phyloP scores from a whole-genome alignment of 2,113 vertebrate species.

The Sakesphorus luctuosus region DNA sequence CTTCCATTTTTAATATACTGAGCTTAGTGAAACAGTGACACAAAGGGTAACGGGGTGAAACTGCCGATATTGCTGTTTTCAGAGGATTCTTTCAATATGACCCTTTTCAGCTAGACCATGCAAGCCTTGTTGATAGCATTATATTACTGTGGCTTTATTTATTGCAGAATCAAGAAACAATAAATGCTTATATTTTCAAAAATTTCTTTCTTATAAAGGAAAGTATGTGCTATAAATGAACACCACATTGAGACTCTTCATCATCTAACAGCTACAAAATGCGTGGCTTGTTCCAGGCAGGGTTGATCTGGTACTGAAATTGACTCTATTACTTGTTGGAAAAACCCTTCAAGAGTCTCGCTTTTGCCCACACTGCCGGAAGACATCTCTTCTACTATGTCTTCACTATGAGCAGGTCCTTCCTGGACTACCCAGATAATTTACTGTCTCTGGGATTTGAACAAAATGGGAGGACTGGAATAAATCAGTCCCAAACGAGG shows the following conservation, averaged over 20 bases:
- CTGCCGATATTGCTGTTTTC: background rate
- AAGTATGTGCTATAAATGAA: background rate
- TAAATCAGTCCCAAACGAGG: background rate
- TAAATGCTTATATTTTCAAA: background rate
- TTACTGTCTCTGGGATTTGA: background rate
- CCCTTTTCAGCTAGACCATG: background rate
- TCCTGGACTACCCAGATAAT: background rate
- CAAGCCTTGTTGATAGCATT: background rate
- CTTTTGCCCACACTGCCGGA: background rate
- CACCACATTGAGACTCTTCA: background rate
- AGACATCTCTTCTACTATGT: background rate
- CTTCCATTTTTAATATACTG: constrained; percentile 17
- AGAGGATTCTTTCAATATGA: background rate
- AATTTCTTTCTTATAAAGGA: background rate
- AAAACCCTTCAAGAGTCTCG: background rate
- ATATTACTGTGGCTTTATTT: background rate
- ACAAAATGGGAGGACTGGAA: background rate
- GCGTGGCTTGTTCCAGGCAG: background rate
- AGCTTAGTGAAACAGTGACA: background rate
- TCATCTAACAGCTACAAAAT: background rate
- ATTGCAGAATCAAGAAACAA: background rate
- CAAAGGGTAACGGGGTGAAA: constrained; percentile 20
- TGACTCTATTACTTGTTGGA: background rate
- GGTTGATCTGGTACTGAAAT: background rate
- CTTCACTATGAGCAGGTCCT: background rate